A percentile compares a stretch with the other conserved stretches of the same genome.
phyloP scores from a whole-genome alignment of 2,113 vertebrate species.

The Sphyrna mokarran region DNA sequence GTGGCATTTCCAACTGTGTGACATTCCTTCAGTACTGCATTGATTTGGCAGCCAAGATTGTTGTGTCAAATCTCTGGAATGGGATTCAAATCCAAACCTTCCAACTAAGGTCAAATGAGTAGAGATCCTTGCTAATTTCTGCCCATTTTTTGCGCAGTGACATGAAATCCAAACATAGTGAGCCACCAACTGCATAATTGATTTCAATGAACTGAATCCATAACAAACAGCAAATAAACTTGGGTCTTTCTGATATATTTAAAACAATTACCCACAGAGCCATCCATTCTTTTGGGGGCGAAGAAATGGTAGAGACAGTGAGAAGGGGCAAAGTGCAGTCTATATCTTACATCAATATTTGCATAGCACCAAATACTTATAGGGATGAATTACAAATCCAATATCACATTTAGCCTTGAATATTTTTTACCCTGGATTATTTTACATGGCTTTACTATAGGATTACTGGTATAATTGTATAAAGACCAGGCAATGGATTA shows the following conservation, averaged over 20 bases:
- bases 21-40: neutral
- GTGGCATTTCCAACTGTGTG: neutral
- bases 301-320: neutral
- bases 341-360: neutral
- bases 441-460: neutral
- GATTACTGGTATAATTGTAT: neutral
- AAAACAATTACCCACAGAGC: neutral
- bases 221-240: neutral
- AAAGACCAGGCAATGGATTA: slow-evolving; percentile 10
- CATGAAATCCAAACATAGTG: neutral
- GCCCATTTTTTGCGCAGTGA: neutral
- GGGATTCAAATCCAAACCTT: neutral
- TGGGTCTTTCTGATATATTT: neutral
- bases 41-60: neutral
- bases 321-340: neutral
- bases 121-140: neutral
- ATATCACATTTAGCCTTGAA: neutral
- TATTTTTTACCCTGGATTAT: neutral
- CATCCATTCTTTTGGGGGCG: neutral
- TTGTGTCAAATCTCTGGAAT: neutral
- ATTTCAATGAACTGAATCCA: neutral
- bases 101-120: neutral
- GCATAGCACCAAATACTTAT: neutral
- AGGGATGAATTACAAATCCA: neutral
- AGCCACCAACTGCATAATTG: neutral